Evolutionary conservation across 1,140 invertebrate genomes (phyloP).

Genomic region (Atopsyche davidsoni): DNA sequence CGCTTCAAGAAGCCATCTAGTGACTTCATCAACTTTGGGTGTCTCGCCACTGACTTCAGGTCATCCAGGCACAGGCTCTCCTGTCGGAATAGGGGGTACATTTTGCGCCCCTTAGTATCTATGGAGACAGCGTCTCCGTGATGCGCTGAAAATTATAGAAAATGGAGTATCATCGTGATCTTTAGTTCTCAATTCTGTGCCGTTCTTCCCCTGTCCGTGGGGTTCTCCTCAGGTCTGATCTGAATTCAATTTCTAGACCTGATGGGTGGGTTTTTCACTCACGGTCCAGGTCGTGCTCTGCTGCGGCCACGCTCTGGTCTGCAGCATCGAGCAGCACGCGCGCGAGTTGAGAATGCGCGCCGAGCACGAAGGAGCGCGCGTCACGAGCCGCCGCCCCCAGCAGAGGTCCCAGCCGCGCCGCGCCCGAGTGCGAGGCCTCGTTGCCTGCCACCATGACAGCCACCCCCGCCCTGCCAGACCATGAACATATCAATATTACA

Average conservation of each 20-base stretch:
- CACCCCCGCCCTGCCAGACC: conserved; percentile 37
- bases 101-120: no score
- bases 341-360: conserved; percentile 46
- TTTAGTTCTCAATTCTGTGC: neutral
- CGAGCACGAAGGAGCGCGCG: conserved; percentile 46
- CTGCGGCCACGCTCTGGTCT: conserved; percentile 48
- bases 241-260: no score
- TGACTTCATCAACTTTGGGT: no score
- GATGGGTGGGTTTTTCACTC: no score
- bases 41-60: no score
- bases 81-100: no score
- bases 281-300: conserved; percentile 52
- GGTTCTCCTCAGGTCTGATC: no score
- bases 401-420: conserved; percentile 40
- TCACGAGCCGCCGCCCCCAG: conserved; percentile 48
- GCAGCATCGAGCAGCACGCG: conserved; percentile 48
- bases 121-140: no score
- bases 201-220: no score
- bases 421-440: conserved; percentile 42
- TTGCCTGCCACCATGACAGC: conserved; percentile 50
- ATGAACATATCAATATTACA: neutral
- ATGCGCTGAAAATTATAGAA: neutral
- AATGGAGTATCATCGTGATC: neutral
- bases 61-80: no score
- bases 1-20: no score